Evolutionary conservation across 2,797 vertebrate species (phyloP), one percentile per base, ranked within the genome.

Genomic region (Hafferia zeledoni): DNA sequence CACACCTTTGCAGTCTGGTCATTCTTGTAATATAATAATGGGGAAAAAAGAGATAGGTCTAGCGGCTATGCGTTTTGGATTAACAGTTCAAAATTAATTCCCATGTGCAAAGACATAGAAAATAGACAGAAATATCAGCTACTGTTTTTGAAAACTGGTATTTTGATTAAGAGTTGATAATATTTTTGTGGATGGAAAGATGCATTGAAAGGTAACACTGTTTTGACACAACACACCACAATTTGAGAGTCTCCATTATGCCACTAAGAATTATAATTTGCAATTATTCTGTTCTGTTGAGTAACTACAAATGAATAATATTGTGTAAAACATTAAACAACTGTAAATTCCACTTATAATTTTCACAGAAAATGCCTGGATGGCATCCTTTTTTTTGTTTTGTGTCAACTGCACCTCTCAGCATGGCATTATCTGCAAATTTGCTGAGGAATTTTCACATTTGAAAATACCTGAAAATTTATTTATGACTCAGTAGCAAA

Each of bases 1-100:
- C 20, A 83, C 69, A 17, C 7, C 31, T 30, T 17, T 0, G 0
- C 3, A 7, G 4, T 70, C 44, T 63, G 76, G 52, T 31, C 20
- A 17, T 28, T 63, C 8, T 9, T 23, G 35, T 11, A 43, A 23
- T 18, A 35, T 1, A 41, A 24, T 35, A 43, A 44, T 4, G 15
- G n/a, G 35, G 13, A 5, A 49, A 85, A 88, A 52, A 27, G 16
- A 52, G 7, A 7, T 25, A 46, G 33, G 5, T 22, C 14, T 83
- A 20, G 23, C 30, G 41, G 4, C 31, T 47, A 12, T 27, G 12
- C 74, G 17, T 39, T 87, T 68, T 65, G 22, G 13, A 41, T 44
- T 46, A 65, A 30, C 1, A 43, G 7, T 47, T 90, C 41, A 70
- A 67, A 77, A 80, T 49, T 43, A 27, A 67, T 63, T 44, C 3